These are phyloP conservation scores for Syrista parreyssii DNA, from an alignment of 2,888 invertebrate genomes.

Conservation along the genomic window DNA sequence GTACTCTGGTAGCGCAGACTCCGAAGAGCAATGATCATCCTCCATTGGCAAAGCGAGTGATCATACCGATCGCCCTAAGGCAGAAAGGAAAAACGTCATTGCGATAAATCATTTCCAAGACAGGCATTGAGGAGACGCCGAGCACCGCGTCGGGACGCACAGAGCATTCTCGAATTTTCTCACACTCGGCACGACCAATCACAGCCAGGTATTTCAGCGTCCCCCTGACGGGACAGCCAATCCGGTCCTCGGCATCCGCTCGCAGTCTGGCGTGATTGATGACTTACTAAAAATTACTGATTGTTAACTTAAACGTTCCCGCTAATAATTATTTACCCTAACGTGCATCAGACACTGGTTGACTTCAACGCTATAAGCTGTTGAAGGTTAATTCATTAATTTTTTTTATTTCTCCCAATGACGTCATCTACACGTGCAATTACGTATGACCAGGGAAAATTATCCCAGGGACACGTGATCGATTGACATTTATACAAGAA, in stretches of 20 bases:
- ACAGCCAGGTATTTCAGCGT: conserved; percentile 9
- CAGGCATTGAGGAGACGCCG: conserved; percentile 20
- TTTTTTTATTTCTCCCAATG: background rate
- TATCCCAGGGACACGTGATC: too few species aligned
- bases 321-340: too few species aligned
- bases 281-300: conserved; percentile 5
- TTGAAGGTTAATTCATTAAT: background rate
- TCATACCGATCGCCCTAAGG: conserved; percentile 8
- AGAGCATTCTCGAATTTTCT: conserved; percentile 38
- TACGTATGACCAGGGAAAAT: too few species aligned
- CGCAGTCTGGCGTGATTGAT: conserved; percentile 9
- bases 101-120: conserved; percentile 49
- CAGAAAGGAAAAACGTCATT: conserved; percentile 48
- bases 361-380: too few species aligned
- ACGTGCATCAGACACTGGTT: background rate
- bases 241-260: background rate
- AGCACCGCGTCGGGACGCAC: conserved; percentile 14
- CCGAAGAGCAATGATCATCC: background rate
- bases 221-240: background rate
- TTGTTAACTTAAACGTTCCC: conserved; percentile 1
- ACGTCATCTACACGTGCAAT: too few species aligned
- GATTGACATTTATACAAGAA: too few species aligned
- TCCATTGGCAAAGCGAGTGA: conserved; percentile 1
- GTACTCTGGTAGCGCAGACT: background rate
- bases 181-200: conserved; percentile 39